These are phyloP conservation scores for Heterodera schachtii DNA, from an alignment of 1,140 invertebrate genomes.

Conservation along the genomic window DNA sequence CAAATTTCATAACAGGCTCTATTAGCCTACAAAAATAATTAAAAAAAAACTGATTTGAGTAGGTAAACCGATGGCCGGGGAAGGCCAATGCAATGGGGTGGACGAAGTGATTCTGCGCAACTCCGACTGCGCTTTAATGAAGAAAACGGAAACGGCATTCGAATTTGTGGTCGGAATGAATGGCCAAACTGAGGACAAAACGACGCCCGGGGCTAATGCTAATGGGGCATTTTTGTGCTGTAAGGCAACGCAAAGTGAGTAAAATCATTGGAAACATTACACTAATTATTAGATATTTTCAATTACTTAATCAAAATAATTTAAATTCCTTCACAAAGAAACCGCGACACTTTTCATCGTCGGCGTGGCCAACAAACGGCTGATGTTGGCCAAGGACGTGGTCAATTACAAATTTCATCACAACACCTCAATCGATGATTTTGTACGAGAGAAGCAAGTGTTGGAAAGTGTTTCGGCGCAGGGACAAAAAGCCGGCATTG, in stretches of 20 bases:
- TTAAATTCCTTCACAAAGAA: background rate
- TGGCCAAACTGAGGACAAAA: background rate
- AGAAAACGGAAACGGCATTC: background rate
- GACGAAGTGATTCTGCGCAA: background rate
- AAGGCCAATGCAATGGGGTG: no score
- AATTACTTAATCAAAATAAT: no score
- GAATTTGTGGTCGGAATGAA: background rate
- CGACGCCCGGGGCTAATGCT: background rate
- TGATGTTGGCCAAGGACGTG: constrained; percentile 17
- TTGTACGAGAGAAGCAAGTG: background rate
- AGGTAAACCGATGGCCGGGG: no score
- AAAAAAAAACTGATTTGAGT: no score
- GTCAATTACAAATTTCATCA: constrained; percentile 1
- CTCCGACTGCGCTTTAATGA: background rate
- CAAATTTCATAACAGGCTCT: no score
- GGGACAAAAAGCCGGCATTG: background rate
- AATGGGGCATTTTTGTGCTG: background rate
- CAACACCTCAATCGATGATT: constrained; percentile 2
- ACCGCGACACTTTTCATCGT: background rate
- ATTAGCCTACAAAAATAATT: no score
- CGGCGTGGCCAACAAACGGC: background rate
- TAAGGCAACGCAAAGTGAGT: background rate
- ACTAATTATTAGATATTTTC: no score
- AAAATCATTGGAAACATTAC: no score
- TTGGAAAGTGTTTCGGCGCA: background rate